Base-by-base conservation (phyloP, 2,888 invertebrate species). In the Mimachlamys varia region DNA sequence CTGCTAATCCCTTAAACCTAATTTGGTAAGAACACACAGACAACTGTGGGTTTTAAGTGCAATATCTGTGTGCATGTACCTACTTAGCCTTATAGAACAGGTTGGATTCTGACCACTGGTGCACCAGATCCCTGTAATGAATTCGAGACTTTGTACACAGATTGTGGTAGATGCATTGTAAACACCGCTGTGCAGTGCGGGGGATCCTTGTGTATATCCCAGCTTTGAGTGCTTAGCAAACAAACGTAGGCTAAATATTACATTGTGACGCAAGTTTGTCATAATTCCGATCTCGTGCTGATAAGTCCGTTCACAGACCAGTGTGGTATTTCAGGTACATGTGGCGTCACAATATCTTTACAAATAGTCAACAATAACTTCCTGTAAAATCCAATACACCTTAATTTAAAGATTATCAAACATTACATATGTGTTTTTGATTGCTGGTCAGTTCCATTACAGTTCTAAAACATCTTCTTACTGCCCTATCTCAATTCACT, bases 1-100 rank as follows among this genome's bases (percentile, higher is more conserved):
- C 33, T 76, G 76, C 15, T 76, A 27, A 76, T 76, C 76, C 76
- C 76, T 62, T n/a, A n/a, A 62, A 62, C 62, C 62, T 76, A 76
- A 76, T 76, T 76, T 15, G 33, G 76, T 33, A 33, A 76, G 33
- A 76, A 76, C 76, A 76, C 62, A 76, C 76, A 76, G 76, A 76
- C 76, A 76, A 27, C 33, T 76, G 76, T 76, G 33, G 27, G 33
- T 33, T 33, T 76, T 33, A 76, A 15, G 76, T 76, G 33, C 76
- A 76, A 76, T 22, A 76, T 76, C 76, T 76, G 33, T 76, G 33
- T 76, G 76, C 33, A 76, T 33, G 33, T 33, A 76, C 76, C 76
- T 33, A 33, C 76, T 15, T 76, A 13, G 76, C 76, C 76, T 15
- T 10, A n/a, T 62, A 7, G 62, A 7, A 62, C 22, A 62, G 7